phyloP scores from a whole-genome alignment of 1,140 invertebrate species.

The Himalopsyche phryganea region DNA sequence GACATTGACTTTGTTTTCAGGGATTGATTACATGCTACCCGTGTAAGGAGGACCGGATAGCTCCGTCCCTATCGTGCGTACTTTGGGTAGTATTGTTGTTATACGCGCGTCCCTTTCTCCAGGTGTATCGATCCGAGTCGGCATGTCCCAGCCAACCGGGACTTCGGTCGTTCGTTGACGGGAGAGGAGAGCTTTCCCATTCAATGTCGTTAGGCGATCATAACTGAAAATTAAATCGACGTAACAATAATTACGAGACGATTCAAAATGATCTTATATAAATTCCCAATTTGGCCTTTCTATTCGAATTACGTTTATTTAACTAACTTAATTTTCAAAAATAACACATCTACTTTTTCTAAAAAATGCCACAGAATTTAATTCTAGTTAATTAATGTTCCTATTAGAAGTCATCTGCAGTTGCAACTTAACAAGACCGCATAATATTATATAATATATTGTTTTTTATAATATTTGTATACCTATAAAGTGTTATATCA shows the following conservation, averaged over 20 bases:
- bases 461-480: too few species aligned
- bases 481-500: too few species aligned
- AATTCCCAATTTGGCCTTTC: too few species aligned
- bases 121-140: constrained; percentile 25
- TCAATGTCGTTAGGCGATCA: constrained; percentile 11
- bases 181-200: neutral
- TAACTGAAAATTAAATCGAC: neutral
- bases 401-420: too few species aligned
- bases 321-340: too few species aligned
- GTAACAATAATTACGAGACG: neutral
- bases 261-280: too few species aligned
- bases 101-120: constrained; percentile 15
- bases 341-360: too few species aligned
- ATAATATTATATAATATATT: too few species aligned
- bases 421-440: too few species aligned
- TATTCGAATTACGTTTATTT: too few species aligned
- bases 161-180: constrained; percentile 1
- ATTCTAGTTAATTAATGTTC: too few species aligned
- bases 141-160: constrained; percentile 21
- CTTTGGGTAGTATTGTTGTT: constrained; percentile 11
- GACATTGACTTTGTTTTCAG: constrained; percentile 16
- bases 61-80: constrained; percentile 8
- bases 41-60: constrained; percentile 1
- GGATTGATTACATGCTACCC: constrained; percentile 26
- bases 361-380: too few species aligned